Evolutionary conservation across 2,113 vertebrate species (phyloP).

Genomic region (Trogon surrucura): DNA sequence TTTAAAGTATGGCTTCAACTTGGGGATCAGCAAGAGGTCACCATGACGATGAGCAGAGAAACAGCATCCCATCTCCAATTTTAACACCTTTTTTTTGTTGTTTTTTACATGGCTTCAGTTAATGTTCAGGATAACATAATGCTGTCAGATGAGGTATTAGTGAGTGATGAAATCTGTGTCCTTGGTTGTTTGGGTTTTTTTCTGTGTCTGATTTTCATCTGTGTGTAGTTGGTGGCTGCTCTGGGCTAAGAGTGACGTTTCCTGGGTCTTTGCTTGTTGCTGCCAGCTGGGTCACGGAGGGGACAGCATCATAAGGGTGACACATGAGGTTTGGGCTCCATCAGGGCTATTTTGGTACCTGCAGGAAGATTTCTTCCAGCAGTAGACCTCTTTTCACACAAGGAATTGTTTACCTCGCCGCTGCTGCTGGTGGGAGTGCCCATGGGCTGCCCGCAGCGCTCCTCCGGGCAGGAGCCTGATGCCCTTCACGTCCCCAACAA

Average conservation of each 20-base stretch:
- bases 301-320: neutral
- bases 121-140: neutral
- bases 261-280: neutral
- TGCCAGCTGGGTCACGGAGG: neutral
- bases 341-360: neutral
- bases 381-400: neutral
- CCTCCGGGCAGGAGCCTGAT: fast-evolving
- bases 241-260: fast-evolving
- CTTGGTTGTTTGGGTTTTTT: neutral
- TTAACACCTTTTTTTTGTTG: neutral
- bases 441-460: neutral
- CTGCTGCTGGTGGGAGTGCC: neutral
- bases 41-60: neutral
- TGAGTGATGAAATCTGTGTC: neutral
- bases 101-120: neutral
- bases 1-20: neutral
- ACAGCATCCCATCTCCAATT: neutral
- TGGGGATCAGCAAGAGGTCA: neutral
- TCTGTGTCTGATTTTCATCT: neutral
- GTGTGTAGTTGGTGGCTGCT: neutral
- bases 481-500: neutral
- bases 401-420: neutral
- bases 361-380: neutral
- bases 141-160: neutral
- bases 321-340: neutral